These are phyloP conservation scores for Thryonomys swinderianus DNA, from an alignment of 2,113 vertebrate genomes.

Conservation along the genomic window DNA sequence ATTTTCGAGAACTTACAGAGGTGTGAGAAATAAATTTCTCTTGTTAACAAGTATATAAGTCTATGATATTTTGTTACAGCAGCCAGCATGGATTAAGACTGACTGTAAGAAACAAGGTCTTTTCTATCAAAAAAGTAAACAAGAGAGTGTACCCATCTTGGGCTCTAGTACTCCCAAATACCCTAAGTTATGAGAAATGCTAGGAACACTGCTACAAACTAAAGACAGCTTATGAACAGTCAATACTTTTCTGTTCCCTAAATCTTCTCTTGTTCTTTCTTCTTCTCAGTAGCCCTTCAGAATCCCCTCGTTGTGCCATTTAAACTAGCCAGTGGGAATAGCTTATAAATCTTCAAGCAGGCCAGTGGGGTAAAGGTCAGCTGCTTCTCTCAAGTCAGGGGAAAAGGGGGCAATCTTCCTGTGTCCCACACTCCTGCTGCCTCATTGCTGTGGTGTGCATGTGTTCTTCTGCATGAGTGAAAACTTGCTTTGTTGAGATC, in stretches of 20 bases:
- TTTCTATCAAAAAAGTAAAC: neutral
- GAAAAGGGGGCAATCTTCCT: neutral
- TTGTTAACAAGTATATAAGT: neutral
- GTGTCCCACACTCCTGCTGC: neutral
- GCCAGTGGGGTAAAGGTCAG: neutral
- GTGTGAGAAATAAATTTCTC: neutral
- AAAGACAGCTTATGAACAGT: neutral
- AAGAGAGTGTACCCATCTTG: neutral
- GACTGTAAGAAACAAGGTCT: neutral
- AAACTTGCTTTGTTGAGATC: neutral
- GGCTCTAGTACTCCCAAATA: neutral
- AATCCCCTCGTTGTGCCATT: neutral
- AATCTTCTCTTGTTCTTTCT: neutral
- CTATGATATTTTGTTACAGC: neutral
- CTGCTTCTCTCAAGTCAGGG: neutral
- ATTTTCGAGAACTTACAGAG: neutral
- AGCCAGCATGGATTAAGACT: neutral
- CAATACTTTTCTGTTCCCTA: neutral
- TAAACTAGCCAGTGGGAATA: neutral
- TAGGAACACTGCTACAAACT: neutral
- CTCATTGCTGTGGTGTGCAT: neutral
- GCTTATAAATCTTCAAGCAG: neutral
- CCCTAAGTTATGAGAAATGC: neutral
- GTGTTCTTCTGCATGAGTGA: neutral
- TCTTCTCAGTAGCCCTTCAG: neutral